Conservation (phyloP, 2,888 invertebrate species). For the Cryptus viduatorius region DNA sequence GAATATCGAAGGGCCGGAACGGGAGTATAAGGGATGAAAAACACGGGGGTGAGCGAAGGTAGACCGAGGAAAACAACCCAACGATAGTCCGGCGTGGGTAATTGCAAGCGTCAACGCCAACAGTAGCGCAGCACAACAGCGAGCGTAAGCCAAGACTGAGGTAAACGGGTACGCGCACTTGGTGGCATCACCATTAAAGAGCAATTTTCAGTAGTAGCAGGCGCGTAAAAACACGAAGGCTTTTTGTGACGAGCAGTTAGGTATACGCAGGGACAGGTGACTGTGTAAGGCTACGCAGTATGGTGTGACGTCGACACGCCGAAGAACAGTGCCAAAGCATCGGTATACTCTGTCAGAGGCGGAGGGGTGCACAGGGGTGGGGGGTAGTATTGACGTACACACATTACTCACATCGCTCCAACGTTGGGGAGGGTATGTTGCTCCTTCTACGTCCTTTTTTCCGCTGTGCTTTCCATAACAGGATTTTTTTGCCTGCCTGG, state of each 20-base stretch:
- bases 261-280: constrained; percentile 72
- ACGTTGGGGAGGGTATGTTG: constrained; percentile 25
- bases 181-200: constrained; percentile 70
- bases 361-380: background rate
- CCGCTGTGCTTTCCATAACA: constrained; percentile 51
- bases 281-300: constrained; percentile 72
- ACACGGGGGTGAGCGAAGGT: constrained; percentile 41
- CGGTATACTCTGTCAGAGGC: constrained; percentile 1
- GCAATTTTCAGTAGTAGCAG: constrained; percentile 68
- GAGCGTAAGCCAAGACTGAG: constrained; percentile 29
- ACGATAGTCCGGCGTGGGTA: constrained; percentile 54
- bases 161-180: constrained; percentile 45
- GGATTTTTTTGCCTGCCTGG: constrained; percentile 33
- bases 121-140: constrained; percentile 35
- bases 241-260: constrained; percentile 72
- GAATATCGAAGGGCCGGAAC: background rate
- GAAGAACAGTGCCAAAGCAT: constrained; percentile 26
- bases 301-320: constrained; percentile 43
- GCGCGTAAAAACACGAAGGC: constrained; percentile 64
- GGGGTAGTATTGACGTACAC: constrained; percentile 14
- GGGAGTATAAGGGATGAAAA: constrained; percentile 6
- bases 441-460: constrained; percentile 22
- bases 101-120: constrained; percentile 69
- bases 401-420: constrained; percentile 21
- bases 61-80: constrained; percentile 52